Base-by-base conservation (phyloP, 2,888 invertebrate species). In the Therioaphis trifolii region DNA sequence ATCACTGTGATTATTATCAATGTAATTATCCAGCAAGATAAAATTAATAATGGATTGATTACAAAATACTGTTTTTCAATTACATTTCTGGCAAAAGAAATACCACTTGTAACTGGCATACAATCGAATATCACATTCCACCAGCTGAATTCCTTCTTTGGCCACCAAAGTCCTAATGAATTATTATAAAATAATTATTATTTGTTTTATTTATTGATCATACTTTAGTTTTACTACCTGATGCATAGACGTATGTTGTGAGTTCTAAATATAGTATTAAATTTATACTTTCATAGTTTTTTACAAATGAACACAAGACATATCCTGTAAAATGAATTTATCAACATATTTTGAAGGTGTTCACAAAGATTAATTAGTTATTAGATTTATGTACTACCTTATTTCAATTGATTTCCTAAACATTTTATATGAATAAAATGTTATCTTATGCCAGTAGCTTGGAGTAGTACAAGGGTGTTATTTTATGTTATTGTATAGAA, bases 91-190 rank as follows among this genome's bases (percentile, higher is more conserved):
- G 71, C 15, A 46, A 71, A 71, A 71, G 9, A 27, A 46, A 46
- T 29, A 7, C 71, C 29, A 21, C n/a, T n/a, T 43, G 71, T 18
- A 61, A 71, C 46, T 3, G 69, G 79, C 12, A 71, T 43, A 58
- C 43, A 69, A 1, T 18, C 4, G 21, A 4, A 11, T 61, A 71
- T 4, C 27, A 2, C 4, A 29, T 43, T 12, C 15, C 2, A 29
- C 55, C 55, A 69, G 15, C 9, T 14, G 7, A 58, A 58, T 21
- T 21, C 58, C 52, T 43, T n/a, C 29, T 1, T 71, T 27, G 69
- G 79, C 79, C 79, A 80, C 69, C 69, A 71, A 9, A 80, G 21
- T 15, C 79, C 79, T 80, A 18, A 55, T n/a, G 4, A 55, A 29
- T 27, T 43, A 43, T 43, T 29, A 58, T 40, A 55, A 21, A 21